phyloP scores from a whole-genome alignment of 2,113 vertebrate genomes.

The Chaenocephalus aceratus region DNA sequence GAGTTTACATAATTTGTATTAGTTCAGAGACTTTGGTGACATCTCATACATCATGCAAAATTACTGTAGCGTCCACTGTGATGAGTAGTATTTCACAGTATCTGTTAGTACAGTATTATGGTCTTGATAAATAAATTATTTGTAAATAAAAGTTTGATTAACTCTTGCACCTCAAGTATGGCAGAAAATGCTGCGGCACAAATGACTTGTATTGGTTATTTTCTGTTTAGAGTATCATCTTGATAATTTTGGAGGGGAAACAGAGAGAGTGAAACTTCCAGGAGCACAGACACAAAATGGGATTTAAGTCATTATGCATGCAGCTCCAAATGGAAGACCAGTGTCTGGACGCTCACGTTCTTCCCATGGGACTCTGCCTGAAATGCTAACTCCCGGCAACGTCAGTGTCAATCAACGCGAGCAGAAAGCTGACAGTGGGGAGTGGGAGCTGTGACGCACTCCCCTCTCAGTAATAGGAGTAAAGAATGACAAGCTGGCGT shows the following conservation, averaged over 20 bases:
- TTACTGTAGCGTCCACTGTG: too few species aligned
- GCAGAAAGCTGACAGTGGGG: slow-evolving; percentile 58
- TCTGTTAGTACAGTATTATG: too few species aligned
- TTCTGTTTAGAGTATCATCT: slow-evolving; percentile 1
- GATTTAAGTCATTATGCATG: slow-evolving; percentile 48
- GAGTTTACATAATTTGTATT: not conserved
- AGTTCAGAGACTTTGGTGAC: not conserved
- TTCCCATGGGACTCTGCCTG: slow-evolving; percentile 45
- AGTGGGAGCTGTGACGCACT: slow-evolving; percentile 62
- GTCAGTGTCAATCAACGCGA: slow-evolving; percentile 67
- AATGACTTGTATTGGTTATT: not conserved
- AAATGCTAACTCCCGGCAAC: slow-evolving; percentile 53
- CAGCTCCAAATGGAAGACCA: slow-evolving; percentile 63
- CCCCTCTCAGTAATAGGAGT: slow-evolving; percentile 54
- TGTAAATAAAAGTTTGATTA: not conserved
- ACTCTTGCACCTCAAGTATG: not conserved
- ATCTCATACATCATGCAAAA: too few species aligned
- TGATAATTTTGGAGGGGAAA: not conserved
- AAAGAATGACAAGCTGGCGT: slow-evolving; percentile 69
- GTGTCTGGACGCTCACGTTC: slow-evolving; percentile 51
- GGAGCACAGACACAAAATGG: slow-evolving; percentile 28
- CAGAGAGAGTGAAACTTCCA: slow-evolving; percentile 18
- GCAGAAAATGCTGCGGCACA: not conserved
- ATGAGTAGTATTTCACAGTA: too few species aligned
- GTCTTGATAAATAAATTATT: not conserved